These are phyloP conservation scores for Onychomys leucogaster DNA, from an alignment of 2,797 vertebrate genomes.

Conservation along the genomic window DNA sequence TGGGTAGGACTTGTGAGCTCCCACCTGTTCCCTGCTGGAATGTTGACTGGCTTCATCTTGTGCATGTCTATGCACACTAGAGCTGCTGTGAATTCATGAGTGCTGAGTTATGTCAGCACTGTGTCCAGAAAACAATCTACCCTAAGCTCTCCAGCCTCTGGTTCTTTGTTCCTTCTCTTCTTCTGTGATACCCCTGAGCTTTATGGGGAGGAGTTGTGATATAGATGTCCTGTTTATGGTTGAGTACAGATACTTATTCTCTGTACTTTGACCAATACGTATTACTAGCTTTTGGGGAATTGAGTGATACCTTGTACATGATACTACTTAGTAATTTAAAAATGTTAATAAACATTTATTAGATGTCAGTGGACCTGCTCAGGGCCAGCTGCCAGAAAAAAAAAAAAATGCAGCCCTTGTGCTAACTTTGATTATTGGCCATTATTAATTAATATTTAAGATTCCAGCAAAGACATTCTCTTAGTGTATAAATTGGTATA, in stretches of 20 bases:
- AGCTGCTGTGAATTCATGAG: background rate
- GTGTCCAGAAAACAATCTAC: background rate
- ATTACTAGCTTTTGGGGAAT: background rate
- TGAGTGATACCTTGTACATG: background rate
- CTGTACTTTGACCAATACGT: background rate
- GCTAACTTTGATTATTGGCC: slow-evolving; percentile 41
- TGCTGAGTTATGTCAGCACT: background rate
- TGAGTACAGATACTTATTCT: background rate
- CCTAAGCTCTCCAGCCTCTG: background rate
- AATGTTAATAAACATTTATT: slow-evolving; percentile 2
- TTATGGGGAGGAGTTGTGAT: background rate
- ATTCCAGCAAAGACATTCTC: slow-evolving; percentile 45
- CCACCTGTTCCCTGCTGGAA: background rate
- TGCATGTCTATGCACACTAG: background rate
- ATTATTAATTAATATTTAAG: slow-evolving; percentile 13
- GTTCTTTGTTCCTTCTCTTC: background rate
- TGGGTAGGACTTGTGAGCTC: background rate
- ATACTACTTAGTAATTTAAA: slow-evolving; percentile 42
- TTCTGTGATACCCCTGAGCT: background rate
- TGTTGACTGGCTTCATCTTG: background rate
- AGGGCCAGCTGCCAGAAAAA: background rate
- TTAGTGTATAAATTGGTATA: background rate
- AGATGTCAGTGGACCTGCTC: background rate
- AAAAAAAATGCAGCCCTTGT: background rate
- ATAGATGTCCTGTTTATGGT: background rate